Evolutionary conservation across 2,797 vertebrate genomes (phyloP).

Genomic region (Okamejei kenojei): DNA sequence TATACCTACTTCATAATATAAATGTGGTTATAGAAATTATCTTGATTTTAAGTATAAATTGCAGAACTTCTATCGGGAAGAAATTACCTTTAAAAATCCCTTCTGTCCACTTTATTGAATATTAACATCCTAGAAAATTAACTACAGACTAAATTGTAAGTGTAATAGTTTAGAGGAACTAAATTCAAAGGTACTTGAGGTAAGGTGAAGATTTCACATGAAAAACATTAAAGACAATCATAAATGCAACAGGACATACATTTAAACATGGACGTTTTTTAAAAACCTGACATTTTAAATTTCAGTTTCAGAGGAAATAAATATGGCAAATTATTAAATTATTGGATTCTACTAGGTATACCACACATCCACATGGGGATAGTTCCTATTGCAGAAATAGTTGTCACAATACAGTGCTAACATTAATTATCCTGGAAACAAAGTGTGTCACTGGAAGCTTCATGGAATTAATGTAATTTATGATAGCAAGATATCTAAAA

Average conservation of each 20-base stretch:
- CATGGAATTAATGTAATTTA: not conserved
- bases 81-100: not conserved
- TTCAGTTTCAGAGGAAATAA: not conserved
- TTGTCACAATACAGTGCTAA: not conserved
- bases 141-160: not conserved
- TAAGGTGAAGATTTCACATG: not conserved
- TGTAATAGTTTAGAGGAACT: not conserved
- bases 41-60: not conserved
- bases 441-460: not conserved
- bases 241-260: not conserved
- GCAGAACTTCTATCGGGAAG: not conserved
- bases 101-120: not conserved
- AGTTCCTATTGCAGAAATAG: not conserved
- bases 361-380: not conserved
- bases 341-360: not conserved
- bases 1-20: not conserved
- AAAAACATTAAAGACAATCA: not conserved
- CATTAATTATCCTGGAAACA: not conserved
- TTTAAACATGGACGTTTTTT: not conserved
- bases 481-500: not conserved
- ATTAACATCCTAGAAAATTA: not conserved
- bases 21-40: not conserved
- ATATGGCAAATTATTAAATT: too few species aligned
- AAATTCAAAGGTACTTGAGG: not conserved
- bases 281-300: not conserved